phyloP scores from a whole-genome alignment of 1,140 invertebrate species.

The Atta cephalotes region DNA sequence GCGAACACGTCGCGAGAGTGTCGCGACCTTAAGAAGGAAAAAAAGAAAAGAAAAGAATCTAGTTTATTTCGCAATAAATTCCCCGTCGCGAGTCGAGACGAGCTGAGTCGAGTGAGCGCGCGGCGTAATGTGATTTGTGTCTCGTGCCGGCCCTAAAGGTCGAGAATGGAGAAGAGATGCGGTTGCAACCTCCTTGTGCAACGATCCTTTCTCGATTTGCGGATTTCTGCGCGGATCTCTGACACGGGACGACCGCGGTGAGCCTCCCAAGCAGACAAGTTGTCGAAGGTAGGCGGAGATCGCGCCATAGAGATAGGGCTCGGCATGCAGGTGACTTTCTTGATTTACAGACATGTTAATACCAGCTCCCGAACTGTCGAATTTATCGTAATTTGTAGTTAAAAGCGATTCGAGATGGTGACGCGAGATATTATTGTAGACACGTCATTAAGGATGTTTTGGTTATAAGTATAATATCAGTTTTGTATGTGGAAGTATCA shows the following conservation, averaged over 20 bases:
- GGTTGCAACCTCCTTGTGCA: constrained; percentile 69
- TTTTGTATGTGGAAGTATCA: too few species aligned
- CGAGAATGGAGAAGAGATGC: constrained; percentile 30
- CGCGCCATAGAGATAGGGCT: constrained; percentile 3
- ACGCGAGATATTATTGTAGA: neutral
- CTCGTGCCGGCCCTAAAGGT: constrained; percentile 50
- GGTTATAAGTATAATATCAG: too few species aligned
- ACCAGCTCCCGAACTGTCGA: neutral
- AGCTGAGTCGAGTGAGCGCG: neutral
- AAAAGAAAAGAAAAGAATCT: constrained; percentile 30
- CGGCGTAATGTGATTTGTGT: constrained; percentile 40
- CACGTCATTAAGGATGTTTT: neutral
- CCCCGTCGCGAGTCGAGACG: constrained; percentile 33
- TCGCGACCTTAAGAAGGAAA: constrained; percentile 31
- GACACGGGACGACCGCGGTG: constrained; percentile 58
- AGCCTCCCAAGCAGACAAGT: constrained; percentile 33
- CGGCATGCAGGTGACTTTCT: constrained; percentile 9
- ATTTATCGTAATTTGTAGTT: constrained; percentile 1
- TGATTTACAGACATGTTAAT: constrained; percentile 1
- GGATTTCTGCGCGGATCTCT: constrained; percentile 72
- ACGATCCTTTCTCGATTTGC: constrained; percentile 71
- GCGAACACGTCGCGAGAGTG: constrained; percentile 36
- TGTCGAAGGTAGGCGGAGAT: constrained; percentile 3
- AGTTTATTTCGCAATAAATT: constrained; percentile 61
- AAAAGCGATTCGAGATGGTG: neutral